These are phyloP conservation scores for Eilema griseolum DNA, from an alignment of 2,888 invertebrate species.

Conservation along the genomic window DNA sequence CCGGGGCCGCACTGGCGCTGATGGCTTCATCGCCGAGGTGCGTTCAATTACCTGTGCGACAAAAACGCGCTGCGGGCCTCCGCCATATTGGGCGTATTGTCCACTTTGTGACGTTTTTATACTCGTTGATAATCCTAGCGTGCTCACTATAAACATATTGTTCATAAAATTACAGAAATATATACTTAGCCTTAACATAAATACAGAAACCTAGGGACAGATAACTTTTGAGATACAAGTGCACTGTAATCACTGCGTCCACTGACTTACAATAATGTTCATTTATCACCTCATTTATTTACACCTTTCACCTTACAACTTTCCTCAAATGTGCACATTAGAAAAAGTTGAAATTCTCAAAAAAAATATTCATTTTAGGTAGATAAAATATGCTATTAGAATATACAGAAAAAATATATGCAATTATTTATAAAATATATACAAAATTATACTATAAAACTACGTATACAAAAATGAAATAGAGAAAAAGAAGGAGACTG, in stretches of 20 bases:
- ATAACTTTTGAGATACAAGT: background rate
- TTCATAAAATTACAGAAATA: background rate
- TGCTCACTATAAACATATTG: background rate
- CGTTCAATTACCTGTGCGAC: conserved; percentile 13
- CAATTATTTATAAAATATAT: too few relatives aligned
- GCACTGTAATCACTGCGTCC: too few relatives aligned
- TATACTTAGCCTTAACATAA: background rate
- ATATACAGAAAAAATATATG: too few relatives aligned
- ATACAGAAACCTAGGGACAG: background rate
- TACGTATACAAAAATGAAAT: too few relatives aligned
- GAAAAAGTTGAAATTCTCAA: background rate
- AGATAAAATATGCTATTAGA: too few relatives aligned
- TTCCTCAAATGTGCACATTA: background rate
- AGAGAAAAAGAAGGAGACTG: too few relatives aligned
- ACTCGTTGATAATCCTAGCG: conserved; percentile 8
- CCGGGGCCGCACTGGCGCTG: background rate
- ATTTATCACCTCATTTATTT: background rate
- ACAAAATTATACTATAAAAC: too few relatives aligned
- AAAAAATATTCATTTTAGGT: too few relatives aligned
- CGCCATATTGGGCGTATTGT: conserved; percentile 15
- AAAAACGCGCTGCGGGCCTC: conserved; percentile 13
- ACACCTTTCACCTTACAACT: background rate
- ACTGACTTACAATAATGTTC: too few relatives aligned
- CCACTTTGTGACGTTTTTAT: conserved; percentile 10
- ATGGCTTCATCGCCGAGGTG: conserved; percentile 25